These are phyloP conservation scores for Drosophila melanica DNA, from an alignment of 1,140 invertebrate species.

Conservation along the genomic window DNA sequence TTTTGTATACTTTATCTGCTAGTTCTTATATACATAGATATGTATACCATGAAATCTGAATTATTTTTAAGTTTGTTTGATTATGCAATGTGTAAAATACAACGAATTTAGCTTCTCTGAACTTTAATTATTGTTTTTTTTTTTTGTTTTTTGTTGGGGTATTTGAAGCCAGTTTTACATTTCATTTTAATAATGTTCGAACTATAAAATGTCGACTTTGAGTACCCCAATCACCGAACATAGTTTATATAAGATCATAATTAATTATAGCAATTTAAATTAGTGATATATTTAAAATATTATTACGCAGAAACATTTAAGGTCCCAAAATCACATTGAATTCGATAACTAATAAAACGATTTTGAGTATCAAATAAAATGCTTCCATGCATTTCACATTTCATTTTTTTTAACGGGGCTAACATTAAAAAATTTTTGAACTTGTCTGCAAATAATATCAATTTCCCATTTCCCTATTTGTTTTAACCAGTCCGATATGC, in stretches of 20 bases:
- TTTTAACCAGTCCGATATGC: neutral
- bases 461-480: neutral
- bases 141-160: neutral
- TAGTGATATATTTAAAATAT: neutral
- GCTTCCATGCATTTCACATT: conserved; percentile 1
- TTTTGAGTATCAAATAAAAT: conserved; percentile 6
- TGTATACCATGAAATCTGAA: neutral
- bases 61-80: neutral
- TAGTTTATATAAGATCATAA: neutral
- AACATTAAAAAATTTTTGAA: neutral
- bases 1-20: neutral
- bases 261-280: neutral
- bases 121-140: neutral
- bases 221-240: neutral
- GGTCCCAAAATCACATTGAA: neutral
- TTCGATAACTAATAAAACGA: neutral
- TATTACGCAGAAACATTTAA: neutral
- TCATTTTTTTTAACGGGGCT: neutral
- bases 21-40: neutral
- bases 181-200: neutral
- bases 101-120: conserved; percentile 2
- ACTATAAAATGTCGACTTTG: neutral
- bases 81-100: neutral
- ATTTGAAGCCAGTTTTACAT: neutral
- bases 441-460: neutral